phyloP scores from a whole-genome alignment of 2,113 vertebrate species.

The Circaetus cinerascens region DNA sequence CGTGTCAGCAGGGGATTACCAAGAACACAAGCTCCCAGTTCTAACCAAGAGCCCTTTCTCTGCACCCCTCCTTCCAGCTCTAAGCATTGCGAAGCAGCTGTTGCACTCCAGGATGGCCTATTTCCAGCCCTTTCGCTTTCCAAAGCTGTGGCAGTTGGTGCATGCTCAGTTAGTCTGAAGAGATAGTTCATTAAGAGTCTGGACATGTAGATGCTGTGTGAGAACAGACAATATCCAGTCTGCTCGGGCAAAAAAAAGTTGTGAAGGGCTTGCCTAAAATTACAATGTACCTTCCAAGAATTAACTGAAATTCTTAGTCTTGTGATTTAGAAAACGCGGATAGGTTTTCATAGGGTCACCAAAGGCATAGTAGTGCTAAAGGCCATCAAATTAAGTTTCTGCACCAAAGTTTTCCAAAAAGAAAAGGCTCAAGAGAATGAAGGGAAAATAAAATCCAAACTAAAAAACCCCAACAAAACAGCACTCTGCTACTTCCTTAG shows the following conservation, averaged over 20 bases:
- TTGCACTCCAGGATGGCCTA: neutral
- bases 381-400: neutral
- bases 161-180: neutral
- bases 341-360: neutral
- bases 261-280: neutral
- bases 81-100: neutral
- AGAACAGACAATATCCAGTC: neutral
- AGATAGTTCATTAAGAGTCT: neutral
- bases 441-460: neutral
- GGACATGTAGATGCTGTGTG: neutral
- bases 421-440: neutral
- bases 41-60: neutral
- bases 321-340: neutral
- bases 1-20: neutral
- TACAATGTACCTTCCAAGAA: neutral
- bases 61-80: neutral
- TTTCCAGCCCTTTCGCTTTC: neutral
- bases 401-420: neutral
- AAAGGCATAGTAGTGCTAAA: neutral
- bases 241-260: neutral
- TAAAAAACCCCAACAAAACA: neutral
- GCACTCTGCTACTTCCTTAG: neutral
- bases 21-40: neutral
- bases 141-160: neutral
- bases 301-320: neutral